phyloP scores from a whole-genome alignment of 2,888 invertebrate genomes.

The Oscheius sp. region DNA sequence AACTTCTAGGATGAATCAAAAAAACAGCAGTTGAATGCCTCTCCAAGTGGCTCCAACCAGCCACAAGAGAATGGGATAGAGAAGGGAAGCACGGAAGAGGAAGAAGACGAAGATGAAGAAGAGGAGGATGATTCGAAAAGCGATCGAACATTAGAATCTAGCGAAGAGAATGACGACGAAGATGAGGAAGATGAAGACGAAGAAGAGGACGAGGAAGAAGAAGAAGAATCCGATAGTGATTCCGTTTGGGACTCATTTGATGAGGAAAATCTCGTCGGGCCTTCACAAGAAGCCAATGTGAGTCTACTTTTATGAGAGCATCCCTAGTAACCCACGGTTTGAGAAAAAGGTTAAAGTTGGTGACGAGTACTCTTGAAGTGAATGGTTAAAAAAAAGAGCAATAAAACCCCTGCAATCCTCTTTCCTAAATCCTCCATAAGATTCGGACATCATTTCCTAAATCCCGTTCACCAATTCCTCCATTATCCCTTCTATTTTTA shows the following conservation, averaged over 20 bases:
- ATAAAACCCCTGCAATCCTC: no score
- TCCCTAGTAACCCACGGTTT: not conserved
- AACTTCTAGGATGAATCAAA: not conserved
- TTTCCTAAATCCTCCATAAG: no score
- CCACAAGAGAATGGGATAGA: conserved; percentile 2
- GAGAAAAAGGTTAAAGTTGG: no score
- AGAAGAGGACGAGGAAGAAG: conserved; percentile 31
- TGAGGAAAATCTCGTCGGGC: conserved; percentile 8
- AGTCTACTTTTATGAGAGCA: not conserved
- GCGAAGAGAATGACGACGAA: conserved; percentile 19
- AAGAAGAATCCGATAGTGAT: conserved; percentile 34
- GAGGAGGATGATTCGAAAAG: conserved; percentile 19
- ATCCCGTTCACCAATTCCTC: no score
- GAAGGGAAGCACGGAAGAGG: not conserved
- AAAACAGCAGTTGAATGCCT: no score
- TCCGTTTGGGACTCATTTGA: conserved; percentile 43
- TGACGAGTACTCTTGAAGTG: no score
- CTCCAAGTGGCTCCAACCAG: not conserved
- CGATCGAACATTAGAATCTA: no score
- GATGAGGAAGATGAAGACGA: conserved; percentile 28
- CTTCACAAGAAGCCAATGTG: conserved; percentile 31
- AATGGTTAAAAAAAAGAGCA: no score
- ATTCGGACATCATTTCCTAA: no score
- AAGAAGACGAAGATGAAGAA: conserved; percentile 33
- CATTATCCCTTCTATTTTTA: conserved; percentile 26